Conservation (phyloP, 2,888 invertebrate species). For the Odontocerum albicorne region DNA sequence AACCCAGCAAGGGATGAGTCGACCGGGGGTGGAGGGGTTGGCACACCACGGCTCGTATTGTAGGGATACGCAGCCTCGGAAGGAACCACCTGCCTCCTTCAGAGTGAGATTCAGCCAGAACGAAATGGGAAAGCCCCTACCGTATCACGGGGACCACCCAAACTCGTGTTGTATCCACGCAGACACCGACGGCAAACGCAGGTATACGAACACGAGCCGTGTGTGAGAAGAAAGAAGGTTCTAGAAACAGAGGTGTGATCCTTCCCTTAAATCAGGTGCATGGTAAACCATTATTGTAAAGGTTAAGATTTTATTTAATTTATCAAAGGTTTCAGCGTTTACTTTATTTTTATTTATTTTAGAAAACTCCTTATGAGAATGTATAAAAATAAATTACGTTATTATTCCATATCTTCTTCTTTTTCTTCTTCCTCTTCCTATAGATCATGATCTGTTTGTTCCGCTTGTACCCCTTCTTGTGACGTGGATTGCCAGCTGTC, state of each 20-base stretch:
- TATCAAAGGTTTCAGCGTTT: background rate
- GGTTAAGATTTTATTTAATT: too few species aligned
- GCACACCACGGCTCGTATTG: constrained; percentile 16
- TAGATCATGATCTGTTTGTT: too few species aligned
- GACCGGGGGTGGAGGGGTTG: constrained; percentile 1
- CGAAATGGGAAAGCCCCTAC: constrained; percentile 7
- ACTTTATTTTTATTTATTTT: too few species aligned
- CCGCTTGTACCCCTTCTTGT: too few species aligned
- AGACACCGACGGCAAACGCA: constrained; percentile 10
- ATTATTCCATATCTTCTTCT: too few species aligned
- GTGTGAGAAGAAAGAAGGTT: constrained; percentile 15
- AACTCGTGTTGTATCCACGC: constrained; percentile 22
- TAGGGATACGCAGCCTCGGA: constrained; percentile 22
- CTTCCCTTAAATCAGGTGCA: background rate
- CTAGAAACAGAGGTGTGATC: constrained; percentile 18
- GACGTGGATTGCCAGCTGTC: too few species aligned
- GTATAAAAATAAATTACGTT: too few species aligned
- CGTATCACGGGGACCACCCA: constrained; percentile 11
- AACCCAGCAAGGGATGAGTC: constrained; percentile 41
- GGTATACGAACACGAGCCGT: constrained; percentile 19
- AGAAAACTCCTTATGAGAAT: too few species aligned
- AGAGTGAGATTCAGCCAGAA: constrained; percentile 1
- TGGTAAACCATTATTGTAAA: too few species aligned
- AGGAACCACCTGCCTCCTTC: constrained; percentile 23
- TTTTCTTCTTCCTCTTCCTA: too few species aligned